Conservation (phyloP, 2,888 invertebrate genomes). For the Nesidiocoris tenuis region DNA sequence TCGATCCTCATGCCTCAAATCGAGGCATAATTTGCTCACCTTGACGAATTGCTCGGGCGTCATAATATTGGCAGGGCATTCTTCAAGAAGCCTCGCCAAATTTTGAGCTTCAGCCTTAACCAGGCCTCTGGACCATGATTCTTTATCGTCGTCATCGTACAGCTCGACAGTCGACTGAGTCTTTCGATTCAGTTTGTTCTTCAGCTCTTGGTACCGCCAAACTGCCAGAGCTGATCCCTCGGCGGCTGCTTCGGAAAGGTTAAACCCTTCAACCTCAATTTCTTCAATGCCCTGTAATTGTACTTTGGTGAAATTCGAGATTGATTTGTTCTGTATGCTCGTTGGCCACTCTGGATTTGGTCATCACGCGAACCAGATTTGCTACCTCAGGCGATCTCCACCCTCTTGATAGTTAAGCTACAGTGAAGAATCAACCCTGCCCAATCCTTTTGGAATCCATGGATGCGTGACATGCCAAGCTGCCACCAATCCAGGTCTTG, state of each 20-base stretch:
- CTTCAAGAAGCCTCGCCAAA: constrained; percentile 45
- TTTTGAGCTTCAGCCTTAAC: constrained; percentile 46
- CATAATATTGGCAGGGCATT: constrained; percentile 48
- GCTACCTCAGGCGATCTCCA: no score
- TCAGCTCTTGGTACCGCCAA: constrained; percentile 57
- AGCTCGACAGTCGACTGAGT: constrained; percentile 47
- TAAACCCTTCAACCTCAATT: constrained; percentile 57
- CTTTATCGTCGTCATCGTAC: constrained; percentile 47
- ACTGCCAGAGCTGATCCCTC: constrained; percentile 56
- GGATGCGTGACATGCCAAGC: no score
- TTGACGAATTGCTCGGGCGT: constrained; percentile 51
- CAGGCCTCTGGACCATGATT: constrained; percentile 42
- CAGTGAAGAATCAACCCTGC: no score
- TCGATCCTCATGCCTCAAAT: no score
- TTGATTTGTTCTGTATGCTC: not conserved
- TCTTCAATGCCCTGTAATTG: constrained; percentile 11
- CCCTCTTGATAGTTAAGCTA: no score
- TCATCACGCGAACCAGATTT: not conserved
- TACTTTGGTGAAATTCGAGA: no score
- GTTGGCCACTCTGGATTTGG: not conserved
- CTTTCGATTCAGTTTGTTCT: constrained; percentile 50
- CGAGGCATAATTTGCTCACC: no score
- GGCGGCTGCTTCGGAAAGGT: constrained; percentile 57
- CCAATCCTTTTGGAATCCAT: no score
- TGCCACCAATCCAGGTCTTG: no score